Conservation (phyloP, 2,797 vertebrate genomes). For the Kryptolebias ocellatus region DNA sequence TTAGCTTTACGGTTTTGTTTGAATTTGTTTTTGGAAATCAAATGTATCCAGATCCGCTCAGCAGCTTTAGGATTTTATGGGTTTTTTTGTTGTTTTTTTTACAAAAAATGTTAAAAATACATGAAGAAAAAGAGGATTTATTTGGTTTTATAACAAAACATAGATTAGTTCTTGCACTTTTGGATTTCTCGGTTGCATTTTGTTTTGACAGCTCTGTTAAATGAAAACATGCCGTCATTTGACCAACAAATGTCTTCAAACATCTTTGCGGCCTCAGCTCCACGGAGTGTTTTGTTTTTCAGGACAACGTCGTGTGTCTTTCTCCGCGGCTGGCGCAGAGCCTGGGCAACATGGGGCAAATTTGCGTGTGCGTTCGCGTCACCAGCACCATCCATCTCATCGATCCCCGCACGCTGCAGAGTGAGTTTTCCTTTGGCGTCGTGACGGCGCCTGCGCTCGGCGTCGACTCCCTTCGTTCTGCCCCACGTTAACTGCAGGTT, state of each 20-base stretch:
- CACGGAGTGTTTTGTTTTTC: slow-evolving; percentile 38
- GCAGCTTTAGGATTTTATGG: too few species aligned
- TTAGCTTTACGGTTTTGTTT: background rate
- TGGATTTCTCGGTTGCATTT: too few species aligned
- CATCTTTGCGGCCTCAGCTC: slow-evolving; percentile 12
- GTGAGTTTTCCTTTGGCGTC: slow-evolving; percentile 79
- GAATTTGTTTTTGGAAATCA: background rate
- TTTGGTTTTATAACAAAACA: too few species aligned
- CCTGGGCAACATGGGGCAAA: slow-evolving; percentile 95
- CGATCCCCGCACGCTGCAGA: slow-evolving; percentile 92
- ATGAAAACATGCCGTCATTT: too few species aligned
- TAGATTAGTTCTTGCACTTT: too few species aligned
- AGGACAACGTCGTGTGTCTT: slow-evolving; percentile 97
- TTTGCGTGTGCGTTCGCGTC: slow-evolving; percentile 93
- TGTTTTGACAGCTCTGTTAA: too few species aligned
- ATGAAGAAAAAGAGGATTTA: too few species aligned
- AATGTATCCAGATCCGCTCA: background rate
- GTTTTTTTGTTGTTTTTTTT: too few species aligned
- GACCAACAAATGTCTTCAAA: too few species aligned
- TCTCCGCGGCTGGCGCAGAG: slow-evolving; percentile 94
- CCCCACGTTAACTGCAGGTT: background rate
- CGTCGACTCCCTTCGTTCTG: background rate
- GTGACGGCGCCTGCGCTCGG: too few species aligned
- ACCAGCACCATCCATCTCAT: slow-evolving; percentile 94
- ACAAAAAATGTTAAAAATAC: background rate